Percentiles rank a stretch among this genome's conserved stretches.
phyloP scores from a whole-genome alignment of 2,797 vertebrate species.

The Steatocranus sp. region DNA sequence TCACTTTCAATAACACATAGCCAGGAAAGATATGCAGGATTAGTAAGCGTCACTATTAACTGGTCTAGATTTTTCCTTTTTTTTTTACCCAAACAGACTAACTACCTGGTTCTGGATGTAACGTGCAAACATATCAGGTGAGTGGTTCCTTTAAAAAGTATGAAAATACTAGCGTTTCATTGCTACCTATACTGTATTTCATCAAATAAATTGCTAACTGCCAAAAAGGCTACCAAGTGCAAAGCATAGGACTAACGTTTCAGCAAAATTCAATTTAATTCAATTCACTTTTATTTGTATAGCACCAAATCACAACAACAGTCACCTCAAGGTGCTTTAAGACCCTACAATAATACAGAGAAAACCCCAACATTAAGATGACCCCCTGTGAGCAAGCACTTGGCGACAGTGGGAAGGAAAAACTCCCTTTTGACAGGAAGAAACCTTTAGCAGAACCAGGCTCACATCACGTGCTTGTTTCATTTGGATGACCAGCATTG shows the following conservation, averaged over 20 bases:
- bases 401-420: not conserved
- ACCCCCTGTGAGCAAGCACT: not conserved
- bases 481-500: not conserved
- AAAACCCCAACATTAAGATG: not conserved
- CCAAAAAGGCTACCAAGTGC: accelerated
- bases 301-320: not conserved
- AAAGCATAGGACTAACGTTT: not conserved
- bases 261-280: not conserved
- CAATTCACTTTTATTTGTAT: not conserved
- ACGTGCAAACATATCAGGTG: not conserved
- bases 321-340: not conserved
- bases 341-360: not conserved
- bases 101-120: not conserved
- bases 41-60: not conserved
- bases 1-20: not conserved
- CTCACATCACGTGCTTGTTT: not conserved
- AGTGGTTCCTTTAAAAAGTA: not conserved
- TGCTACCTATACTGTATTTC: not conserved
- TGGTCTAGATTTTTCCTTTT: not conserved
- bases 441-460: not conserved
- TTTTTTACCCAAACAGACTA: not conserved
- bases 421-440: not conserved
- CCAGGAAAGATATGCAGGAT: not conserved
- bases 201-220: not conserved
- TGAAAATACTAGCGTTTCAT: too few species aligned